A percentile compares a stretch with the other conserved stretches of the same genome.
phyloP scores from a whole-genome alignment of 2,113 vertebrate species.

The Hystrix cristata region DNA sequence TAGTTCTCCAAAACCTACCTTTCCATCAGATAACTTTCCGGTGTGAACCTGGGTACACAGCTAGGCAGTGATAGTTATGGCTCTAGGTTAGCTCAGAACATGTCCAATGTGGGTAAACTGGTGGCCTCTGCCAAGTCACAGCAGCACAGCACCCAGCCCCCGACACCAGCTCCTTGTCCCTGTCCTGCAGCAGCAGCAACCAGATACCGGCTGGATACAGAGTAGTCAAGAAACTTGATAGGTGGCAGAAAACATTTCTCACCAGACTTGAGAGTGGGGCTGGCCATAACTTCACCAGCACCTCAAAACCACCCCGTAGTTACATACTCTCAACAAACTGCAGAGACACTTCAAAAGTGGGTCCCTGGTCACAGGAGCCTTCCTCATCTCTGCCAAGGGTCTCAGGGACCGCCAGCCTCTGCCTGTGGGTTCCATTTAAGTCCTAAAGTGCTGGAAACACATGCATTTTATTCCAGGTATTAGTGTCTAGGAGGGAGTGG shows the following conservation, averaged over 20 bases:
- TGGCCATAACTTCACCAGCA: neutral
- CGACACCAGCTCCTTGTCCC: accelerated
- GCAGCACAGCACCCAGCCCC: no score
- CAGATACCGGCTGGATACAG: neutral
- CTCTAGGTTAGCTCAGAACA: neutral
- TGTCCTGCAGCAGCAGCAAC: neutral
- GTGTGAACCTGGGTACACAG: neutral
- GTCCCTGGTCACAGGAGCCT: neutral
- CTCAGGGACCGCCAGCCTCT: no score
- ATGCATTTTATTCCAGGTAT: neutral
- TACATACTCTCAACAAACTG: no score
- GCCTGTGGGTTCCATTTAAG: neutral
- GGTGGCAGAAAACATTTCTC: neutral
- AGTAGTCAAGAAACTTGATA: neutral
- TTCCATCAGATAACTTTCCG: neutral
- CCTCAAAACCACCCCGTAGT: neutral
- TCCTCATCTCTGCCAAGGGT: no score
- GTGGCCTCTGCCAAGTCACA: no score
- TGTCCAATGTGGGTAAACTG: neutral
- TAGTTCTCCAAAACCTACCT: neutral
- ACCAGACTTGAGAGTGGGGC: neutral
- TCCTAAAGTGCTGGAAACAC: neutral
- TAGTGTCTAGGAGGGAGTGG: neutral
- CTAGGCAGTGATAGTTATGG: neutral
- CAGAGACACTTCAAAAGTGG: neutral